Evolutionary conservation across 1,140 invertebrate species (phyloP), one percentile per base, ranked within the genome.

Genomic region (Aphis craccivora): DNA sequence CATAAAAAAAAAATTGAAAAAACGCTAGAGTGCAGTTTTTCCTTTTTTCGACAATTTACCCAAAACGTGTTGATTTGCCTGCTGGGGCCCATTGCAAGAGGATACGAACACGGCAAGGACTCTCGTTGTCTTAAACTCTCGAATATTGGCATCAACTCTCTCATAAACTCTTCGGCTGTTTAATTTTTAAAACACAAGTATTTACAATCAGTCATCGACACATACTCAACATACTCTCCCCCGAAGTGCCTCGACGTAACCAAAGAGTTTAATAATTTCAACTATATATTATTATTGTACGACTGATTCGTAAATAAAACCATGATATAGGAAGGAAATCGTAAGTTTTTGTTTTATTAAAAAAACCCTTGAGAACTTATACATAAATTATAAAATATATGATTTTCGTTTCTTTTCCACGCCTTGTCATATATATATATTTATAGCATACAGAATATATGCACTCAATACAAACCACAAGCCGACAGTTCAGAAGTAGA

Each of bases 81-180:
- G 93, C 95, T 95, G 94, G 95, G 95, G 90, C 97, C 97, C 96
- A 98, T 97, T 95, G 97, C 97, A 95, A 98, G 97, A 95, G 97
- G 97, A 96, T 97, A 98, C 95, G 97, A 97, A 96, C 97, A 98
- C 95, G 97, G 97, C 94, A 98, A 97, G 95, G 98, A 97, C 96
- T 98, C 97, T 95, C 97, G 97, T 95, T 97, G 97, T 95, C 98
- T 97, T 95, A 98, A 97, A 96, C 97, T 97, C 96, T 98, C 98
- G 97, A 98, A 98, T 96, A 98, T 98, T 95, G 98, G 98, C 97
- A 97, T 98, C 97, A 98, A 96, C 96, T 98, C 97, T 96, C 96
- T 97, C 97, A 98, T 97, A 96, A 98, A 97, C 96, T 98, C 98
- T 96, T 98, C 97, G 96, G 98, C 98, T 98, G 94, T 93, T 84